These are phyloP conservation scores for Natrix natrix DNA, from an alignment of 2,797 vertebrate genomes.

Conservation along the genomic window DNA sequence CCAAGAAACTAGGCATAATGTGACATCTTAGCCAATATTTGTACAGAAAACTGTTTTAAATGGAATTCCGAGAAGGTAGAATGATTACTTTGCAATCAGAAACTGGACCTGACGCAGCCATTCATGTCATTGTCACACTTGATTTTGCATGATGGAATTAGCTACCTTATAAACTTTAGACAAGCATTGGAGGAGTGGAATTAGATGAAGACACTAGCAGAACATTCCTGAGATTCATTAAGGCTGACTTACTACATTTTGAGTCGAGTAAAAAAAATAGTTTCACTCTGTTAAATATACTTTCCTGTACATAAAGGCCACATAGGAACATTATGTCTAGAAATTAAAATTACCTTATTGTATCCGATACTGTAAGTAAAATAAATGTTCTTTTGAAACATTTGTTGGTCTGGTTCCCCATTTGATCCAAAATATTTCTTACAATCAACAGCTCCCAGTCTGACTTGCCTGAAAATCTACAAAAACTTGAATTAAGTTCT, in stretches of 20 bases:
- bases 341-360: background rate
- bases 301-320: background rate
- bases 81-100: background rate
- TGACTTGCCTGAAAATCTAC: background rate
- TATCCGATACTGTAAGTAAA: background rate
- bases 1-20: background rate
- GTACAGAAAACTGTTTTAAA: background rate
- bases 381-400: background rate
- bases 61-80: background rate
- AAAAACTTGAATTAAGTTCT: background rate
- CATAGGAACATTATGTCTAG: background rate
- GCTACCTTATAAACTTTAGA: background rate
- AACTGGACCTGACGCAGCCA: background rate
- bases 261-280: background rate
- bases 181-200: background rate
- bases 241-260: background rate
- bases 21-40: background rate
- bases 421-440: background rate
- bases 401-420: background rate
- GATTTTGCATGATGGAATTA: background rate
- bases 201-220: background rate
- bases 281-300: background rate
- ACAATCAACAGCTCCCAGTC: too few species aligned
- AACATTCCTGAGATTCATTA: background rate
- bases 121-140: background rate